phyloP scores from a whole-genome alignment of 2,888 invertebrate genomes.

The Synergus itoensis region DNA sequence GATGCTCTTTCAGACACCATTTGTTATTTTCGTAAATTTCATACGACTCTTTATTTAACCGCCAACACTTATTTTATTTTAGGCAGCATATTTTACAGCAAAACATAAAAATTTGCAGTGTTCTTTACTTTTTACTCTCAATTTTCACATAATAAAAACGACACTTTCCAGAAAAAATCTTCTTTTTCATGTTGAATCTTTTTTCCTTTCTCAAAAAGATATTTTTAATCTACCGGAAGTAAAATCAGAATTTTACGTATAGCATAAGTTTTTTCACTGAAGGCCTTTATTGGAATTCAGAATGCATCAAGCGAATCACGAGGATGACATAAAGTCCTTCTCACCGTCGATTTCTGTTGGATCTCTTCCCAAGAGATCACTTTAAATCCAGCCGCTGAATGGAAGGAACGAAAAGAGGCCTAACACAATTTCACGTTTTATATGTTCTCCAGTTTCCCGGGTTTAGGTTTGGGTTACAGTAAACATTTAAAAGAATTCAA shows the following conservation, averaged over 20 bases:
- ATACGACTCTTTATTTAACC: not conserved
- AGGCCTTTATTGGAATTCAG: not conserved
- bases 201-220: not conserved
- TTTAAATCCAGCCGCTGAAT: constrained; percentile 25
- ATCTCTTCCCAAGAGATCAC: constrained; percentile 27
- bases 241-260: not conserved
- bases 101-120: not conserved
- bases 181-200: not conserved
- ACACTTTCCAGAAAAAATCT: not conserved
- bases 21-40: not conserved
- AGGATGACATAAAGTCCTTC: constrained; percentile 18
- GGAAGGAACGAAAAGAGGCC: constrained; percentile 10
- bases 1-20: not conserved
- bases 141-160: not conserved
- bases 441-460: constrained; percentile 22
- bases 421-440: constrained; percentile 25
- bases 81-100: not conserved
- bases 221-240: not conserved
- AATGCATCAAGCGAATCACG: not conserved
- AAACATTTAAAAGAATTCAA: constrained; percentile 21
- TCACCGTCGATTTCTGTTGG: constrained; percentile 21
- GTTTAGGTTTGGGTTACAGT: constrained; percentile 12
- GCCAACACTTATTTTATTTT: not conserved
- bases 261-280: not conserved
- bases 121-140: not conserved